Conservation (phyloP, 2,113 vertebrate genomes). For the Laticauda laticaudata region DNA sequence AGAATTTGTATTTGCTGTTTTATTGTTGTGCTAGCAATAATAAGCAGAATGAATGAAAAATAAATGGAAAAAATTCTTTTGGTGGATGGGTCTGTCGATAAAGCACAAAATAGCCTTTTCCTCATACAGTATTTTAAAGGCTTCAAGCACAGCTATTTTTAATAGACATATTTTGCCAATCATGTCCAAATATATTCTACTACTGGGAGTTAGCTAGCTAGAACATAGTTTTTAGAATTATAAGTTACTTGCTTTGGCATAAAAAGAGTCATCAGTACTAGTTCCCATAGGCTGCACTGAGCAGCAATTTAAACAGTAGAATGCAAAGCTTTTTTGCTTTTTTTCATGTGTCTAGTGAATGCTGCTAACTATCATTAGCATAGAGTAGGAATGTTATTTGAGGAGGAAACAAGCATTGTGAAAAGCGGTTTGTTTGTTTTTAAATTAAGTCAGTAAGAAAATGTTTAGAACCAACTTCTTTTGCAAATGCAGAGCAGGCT, state of each 20-base stretch:
- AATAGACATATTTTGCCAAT: slow-evolving; percentile 49
- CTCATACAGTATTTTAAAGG: slow-evolving; percentile 37
- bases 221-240: slow-evolving; percentile 47
- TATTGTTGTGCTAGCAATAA: slow-evolving; percentile 62
- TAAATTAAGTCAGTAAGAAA: background rate
- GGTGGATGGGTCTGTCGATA: slow-evolving; percentile 64
- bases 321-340: background rate
- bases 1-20: slow-evolving; percentile 69
- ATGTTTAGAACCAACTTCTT: background rate
- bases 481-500: background rate
- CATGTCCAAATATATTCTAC: slow-evolving; percentile 55
- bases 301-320: slow-evolving; percentile 26
- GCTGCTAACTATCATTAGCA: background rate
- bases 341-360: slow-evolving; percentile 22
- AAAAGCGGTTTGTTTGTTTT: background rate
- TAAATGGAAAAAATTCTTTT: slow-evolving; percentile 64
- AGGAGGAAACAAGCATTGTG: background rate
- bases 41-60: slow-evolving; percentile 62
- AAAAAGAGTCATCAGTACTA: slow-evolving; percentile 34
- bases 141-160: slow-evolving; percentile 60
- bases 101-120: slow-evolving; percentile 48
- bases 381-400: slow-evolving; percentile 8
- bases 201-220: slow-evolving; percentile 50
- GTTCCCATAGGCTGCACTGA: slow-evolving; percentile 20
- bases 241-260: slow-evolving; percentile 46